Evolutionary conservation across 2,113 vertebrate species (phyloP).

Genomic region (Carlito syrichta): DNA sequence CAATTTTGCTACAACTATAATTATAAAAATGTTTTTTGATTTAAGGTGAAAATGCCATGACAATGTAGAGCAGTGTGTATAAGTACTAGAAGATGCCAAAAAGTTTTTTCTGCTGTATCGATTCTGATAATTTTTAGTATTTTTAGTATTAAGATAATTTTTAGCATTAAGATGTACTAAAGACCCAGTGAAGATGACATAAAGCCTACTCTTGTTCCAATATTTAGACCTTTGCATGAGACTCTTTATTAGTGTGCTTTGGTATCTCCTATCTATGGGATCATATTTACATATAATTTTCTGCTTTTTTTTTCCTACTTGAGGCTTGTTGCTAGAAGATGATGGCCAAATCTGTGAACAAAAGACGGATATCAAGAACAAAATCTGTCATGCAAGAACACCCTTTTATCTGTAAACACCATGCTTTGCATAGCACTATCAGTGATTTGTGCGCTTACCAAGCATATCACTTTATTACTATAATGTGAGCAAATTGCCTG

Average conservation of each 20-base stretch:
- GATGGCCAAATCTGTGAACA: background rate
- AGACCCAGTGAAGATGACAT: background rate
- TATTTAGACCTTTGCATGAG: background rate
- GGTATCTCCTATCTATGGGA: background rate
- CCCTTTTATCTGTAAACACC: conserved; percentile 40
- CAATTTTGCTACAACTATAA: background rate
- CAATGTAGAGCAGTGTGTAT: background rate
- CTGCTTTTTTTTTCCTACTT: background rate
- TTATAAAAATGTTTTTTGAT: background rate
- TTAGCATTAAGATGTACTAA: background rate
- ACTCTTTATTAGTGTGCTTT: background rate
- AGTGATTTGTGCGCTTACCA: background rate
- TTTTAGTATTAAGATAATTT: too few relatives aligned
- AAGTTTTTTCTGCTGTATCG: background rate
- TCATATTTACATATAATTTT: background rate
- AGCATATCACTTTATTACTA: conserved; percentile 53
- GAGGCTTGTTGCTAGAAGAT: background rate
- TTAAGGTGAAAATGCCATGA: background rate
- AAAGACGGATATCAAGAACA: background rate
- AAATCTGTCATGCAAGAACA: background rate
- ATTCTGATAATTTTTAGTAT: background rate
- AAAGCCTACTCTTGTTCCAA: background rate
- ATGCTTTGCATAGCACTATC: background rate
- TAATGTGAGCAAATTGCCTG: conserved; percentile 52
- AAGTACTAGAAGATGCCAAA: background rate